These are phyloP conservation scores for Sinotaia quadrata DNA, from an alignment of 2,888 invertebrate species.

Conservation along the genomic window DNA sequence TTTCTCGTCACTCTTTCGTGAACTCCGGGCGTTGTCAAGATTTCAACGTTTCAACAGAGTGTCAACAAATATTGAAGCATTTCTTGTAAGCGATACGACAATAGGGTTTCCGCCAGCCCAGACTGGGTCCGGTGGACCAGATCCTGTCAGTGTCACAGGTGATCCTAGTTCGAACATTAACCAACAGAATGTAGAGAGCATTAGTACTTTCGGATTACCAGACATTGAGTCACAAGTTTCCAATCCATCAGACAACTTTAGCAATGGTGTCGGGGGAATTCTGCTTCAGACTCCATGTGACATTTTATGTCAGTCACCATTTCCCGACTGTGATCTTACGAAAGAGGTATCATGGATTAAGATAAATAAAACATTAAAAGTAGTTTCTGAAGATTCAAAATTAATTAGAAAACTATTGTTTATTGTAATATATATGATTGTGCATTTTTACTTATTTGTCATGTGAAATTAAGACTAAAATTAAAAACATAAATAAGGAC, in stretches of 20 bases:
- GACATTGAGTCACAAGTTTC: neutral
- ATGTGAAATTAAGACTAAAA: too few species aligned
- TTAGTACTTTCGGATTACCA: neutral
- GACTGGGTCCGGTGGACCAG: neutral
- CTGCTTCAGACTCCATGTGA: conserved; percentile 1
- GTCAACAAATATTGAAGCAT: conserved; percentile 49
- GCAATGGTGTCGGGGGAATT: conserved; percentile 1
- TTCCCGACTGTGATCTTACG: conserved; percentile 34
- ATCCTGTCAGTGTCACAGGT: neutral
- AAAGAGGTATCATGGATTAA: conserved; percentile 32
- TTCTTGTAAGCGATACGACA: conserved; percentile 42
- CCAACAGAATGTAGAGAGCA: neutral
- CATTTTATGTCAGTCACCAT: conserved; percentile 15
- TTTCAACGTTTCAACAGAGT: conserved; percentile 44
- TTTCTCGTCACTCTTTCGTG: conserved; percentile 50
- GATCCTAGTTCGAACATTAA: too few species aligned
- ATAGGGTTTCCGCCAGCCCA: conserved; percentile 11
- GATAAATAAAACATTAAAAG: too few species aligned
- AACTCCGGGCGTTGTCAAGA: conserved; percentile 52
- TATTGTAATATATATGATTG: too few species aligned
- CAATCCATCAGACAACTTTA: neutral
- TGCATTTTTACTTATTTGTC: too few species aligned
- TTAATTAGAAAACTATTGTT: too few species aligned
- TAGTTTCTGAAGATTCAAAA: too few species aligned
- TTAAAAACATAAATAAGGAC: too few species aligned